These are phyloP conservation scores for Panagrolaimus sp. DNA, from an alignment of 1,140 invertebrate genomes.

Conservation along the genomic window DNA sequence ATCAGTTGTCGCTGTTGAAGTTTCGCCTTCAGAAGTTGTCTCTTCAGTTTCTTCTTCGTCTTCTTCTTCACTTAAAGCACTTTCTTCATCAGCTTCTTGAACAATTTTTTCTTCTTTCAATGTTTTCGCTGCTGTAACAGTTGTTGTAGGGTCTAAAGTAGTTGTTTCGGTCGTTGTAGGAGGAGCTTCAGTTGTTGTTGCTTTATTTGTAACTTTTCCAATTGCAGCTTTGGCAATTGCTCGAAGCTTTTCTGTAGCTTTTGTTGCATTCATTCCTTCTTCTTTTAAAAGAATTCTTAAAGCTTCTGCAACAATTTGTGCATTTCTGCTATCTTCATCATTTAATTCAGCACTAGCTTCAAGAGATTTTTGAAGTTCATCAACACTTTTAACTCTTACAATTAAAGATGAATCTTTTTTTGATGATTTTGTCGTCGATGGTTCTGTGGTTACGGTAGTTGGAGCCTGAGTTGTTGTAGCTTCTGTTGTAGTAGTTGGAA, in stretches of 20 bases:
- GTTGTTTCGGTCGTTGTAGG: not conserved
- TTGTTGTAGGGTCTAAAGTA: too few species aligned
- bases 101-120: not conserved
- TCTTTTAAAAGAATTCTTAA: not conserved
- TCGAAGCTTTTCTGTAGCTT: not conserved
- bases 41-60: not conserved
- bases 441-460: not conserved
- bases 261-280: not conserved
- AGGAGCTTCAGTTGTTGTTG: not conserved
- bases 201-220: not conserved
- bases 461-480: not conserved
- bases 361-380: not conserved
- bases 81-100: not conserved
- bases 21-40: not conserved
- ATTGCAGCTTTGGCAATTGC: conserved; percentile 1
- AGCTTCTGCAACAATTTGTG: conserved; percentile 9
- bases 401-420: not conserved
- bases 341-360: not conserved
- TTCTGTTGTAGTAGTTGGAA: not conserved
- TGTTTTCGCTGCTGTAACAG: not conserved
- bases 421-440: not conserved
- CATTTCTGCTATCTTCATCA: conserved; percentile 5
- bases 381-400: not conserved
- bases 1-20: not conserved
- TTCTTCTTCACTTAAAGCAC: not conserved